Conservation (phyloP, 1,140 invertebrate species). For the Drosophila obscura region DNA sequence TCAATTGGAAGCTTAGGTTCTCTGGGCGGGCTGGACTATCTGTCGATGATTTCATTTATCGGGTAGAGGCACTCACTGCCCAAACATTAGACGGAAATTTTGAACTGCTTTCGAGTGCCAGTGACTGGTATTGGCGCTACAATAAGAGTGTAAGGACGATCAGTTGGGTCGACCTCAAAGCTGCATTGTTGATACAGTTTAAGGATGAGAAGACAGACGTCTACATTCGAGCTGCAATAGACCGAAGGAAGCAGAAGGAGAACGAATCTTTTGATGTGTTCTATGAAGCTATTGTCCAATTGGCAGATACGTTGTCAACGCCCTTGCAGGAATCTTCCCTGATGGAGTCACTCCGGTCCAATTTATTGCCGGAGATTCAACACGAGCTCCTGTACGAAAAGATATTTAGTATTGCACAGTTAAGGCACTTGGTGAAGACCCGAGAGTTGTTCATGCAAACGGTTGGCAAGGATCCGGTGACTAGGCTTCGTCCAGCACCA, state of each 20-base stretch:
- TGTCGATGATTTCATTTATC: too few relatives aligned
- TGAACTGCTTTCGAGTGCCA: too few relatives aligned
- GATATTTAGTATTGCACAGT: neutral
- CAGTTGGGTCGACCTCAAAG: too few relatives aligned
- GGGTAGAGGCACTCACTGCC: too few relatives aligned
- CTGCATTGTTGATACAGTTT: neutral
- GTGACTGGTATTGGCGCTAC: too few relatives aligned
- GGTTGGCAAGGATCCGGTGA: too few relatives aligned
- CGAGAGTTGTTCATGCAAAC: too few relatives aligned
- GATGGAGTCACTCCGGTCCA: neutral
- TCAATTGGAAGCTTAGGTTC: too few relatives aligned
- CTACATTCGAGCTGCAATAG: constrained; percentile 5
- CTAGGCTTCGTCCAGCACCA: too few relatives aligned
- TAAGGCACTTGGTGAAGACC: neutral
- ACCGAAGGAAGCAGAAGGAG: constrained; percentile 10
- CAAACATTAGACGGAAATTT: too few relatives aligned
- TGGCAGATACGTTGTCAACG: constrained; percentile 5
- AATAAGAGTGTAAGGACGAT: too few relatives aligned
- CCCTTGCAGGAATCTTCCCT: neutral
- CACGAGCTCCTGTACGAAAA: constrained; percentile 7
- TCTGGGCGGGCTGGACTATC: too few relatives aligned
- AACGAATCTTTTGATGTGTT: constrained; percentile 15
- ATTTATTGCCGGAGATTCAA: constrained; percentile 4
- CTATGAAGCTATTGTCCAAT: constrained; percentile 1
- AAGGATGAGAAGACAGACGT: constrained; percentile 5